These are phyloP conservation scores for Harpagoxenus sublaevis DNA, from an alignment of 2,888 invertebrate genomes.

Conservation along the genomic window DNA sequence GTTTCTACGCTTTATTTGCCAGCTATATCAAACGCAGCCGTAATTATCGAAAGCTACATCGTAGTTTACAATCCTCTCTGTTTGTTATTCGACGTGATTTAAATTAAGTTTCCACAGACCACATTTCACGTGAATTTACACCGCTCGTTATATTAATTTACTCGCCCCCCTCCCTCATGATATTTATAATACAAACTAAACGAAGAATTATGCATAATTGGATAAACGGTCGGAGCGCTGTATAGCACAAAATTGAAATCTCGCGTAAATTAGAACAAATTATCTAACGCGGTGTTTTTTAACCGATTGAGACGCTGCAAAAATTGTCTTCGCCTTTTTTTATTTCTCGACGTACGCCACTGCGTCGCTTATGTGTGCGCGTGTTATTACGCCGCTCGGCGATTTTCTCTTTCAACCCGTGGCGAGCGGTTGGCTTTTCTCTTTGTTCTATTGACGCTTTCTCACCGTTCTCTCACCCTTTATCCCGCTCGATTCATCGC, in stretches of 20 bases:
- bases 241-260: constrained; percentile 16
- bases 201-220: constrained; percentile 34
- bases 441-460: constrained; percentile 55
- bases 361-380: constrained; percentile 17
- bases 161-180: not conserved
- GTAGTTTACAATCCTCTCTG: not conserved
- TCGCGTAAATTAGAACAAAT: constrained; percentile 28
- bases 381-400: constrained; percentile 39
- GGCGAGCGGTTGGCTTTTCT: constrained; percentile 57
- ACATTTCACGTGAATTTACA: constrained; percentile 44
- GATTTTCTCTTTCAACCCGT: constrained; percentile 57
- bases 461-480: constrained; percentile 48
- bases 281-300: not conserved
- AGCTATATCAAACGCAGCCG: constrained; percentile 64
- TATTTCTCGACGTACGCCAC: not conserved
- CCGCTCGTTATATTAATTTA: constrained; percentile 47
- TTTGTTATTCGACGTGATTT: constrained; percentile 41
- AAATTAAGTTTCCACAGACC: constrained; percentile 1
- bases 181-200: constrained; percentile 29
- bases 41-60: constrained; percentile 26
- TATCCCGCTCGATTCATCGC: constrained; percentile 49
- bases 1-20: constrained; percentile 74
- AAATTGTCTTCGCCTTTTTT: constrained; percentile 1
- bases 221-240: not conserved
- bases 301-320: not conserved